Evolutionary conservation across 1,140 invertebrate species (phyloP).

Genomic region (Diorhabda elongata): DNA sequence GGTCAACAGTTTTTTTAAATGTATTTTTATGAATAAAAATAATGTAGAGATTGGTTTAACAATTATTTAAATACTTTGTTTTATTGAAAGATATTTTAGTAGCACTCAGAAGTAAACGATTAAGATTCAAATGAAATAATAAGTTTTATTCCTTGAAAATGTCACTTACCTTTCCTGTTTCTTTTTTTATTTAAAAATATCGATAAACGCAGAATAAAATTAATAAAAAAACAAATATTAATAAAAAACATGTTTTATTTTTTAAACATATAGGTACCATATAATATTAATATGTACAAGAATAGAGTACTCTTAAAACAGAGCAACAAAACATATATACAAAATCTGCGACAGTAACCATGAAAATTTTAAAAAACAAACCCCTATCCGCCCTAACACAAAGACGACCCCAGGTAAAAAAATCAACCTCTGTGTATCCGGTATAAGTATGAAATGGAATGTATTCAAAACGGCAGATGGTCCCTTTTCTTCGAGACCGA

Average conservation of each 20-base stretch:
- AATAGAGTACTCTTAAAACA: conserved; percentile 41
- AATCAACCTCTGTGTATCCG: conserved; percentile 20
- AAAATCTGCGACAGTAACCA: conserved; percentile 15
- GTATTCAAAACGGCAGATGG: conserved; percentile 18
- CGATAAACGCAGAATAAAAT: neutral
- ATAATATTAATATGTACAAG: conserved; percentile 32
- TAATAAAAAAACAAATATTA: conserved; percentile 22
- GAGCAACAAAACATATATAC: conserved; percentile 22
- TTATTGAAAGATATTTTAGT: no score
- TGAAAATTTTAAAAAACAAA: conserved; percentile 12
- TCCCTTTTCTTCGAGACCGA: neutral
- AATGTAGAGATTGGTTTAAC: no score
- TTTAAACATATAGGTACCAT: conserved; percentile 27
- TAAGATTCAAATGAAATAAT: no score
- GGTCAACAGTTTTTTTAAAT: no score
- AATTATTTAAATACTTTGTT: no score
- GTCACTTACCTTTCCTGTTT: no score
- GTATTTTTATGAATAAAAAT: no score
- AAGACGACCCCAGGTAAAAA: conserved; percentile 15
- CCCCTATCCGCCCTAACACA: conserved; percentile 3
- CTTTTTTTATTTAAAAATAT: no score
- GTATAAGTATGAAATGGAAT: conserved; percentile 26
- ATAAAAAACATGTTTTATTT: conserved; percentile 29
- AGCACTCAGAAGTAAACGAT: no score
- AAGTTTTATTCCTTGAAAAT: no score